Evolutionary conservation across 2,113 vertebrate species (phyloP).

Genomic region (Theristicus caerulescens): DNA sequence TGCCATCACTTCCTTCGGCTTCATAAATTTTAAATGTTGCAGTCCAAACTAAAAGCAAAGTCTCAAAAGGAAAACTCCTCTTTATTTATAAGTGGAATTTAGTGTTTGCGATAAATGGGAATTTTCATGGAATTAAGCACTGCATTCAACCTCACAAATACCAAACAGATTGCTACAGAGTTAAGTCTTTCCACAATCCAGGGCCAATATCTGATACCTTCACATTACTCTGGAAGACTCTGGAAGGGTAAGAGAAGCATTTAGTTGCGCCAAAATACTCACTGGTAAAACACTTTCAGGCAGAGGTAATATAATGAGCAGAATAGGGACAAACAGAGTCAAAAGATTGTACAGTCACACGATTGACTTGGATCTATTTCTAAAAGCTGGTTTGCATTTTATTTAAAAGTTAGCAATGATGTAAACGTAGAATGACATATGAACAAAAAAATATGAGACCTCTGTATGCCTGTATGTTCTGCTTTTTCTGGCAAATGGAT

Average conservation of each 20-base stretch:
- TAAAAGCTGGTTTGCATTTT: not conserved
- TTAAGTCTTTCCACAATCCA: not conserved
- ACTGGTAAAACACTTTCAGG: not conserved
- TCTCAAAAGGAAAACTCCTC: not conserved
- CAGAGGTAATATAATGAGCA: not conserved
- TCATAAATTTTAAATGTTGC: not conserved
- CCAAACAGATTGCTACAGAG: not conserved
- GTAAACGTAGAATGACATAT: not conserved
- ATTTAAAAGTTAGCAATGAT: not conserved
- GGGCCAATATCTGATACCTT: not conserved
- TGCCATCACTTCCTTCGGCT: not conserved
- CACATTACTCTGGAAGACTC: not conserved
- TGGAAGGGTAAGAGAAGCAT: not conserved
- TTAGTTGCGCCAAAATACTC: not conserved
- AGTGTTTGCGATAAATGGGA: not conserved
- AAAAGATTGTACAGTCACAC: not conserved
- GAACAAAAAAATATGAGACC: not conserved
- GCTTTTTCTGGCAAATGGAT: not conserved
- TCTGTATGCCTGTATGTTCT: not conserved
- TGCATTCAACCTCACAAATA: not conserved
- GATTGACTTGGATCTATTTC: not conserved
- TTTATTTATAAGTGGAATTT: not conserved
- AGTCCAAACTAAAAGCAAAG: not conserved
- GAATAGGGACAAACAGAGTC: not conserved
- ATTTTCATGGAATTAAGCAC: not conserved